These are phyloP conservation scores for Rhynchomys soricoides DNA, from an alignment of 2,113 vertebrate species.

Conservation along the genomic window DNA sequence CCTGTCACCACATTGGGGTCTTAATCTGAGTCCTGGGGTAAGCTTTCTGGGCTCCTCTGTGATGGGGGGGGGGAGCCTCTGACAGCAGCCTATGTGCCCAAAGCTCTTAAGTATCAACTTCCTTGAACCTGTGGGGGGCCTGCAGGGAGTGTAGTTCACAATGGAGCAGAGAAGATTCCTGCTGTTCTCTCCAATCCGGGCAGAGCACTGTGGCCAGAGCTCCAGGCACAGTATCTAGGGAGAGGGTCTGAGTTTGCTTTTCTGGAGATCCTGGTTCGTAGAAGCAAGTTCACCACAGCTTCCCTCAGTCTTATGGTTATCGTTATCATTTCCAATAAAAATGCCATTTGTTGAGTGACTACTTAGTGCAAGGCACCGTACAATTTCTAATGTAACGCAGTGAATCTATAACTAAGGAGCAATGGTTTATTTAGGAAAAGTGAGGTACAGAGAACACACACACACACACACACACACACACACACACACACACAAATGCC, in stretches of 20 bases:
- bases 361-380: background rate
- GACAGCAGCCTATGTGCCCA: too few relatives aligned
- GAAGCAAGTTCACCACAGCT: background rate
- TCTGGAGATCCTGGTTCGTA: background rate
- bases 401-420: background rate
- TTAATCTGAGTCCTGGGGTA: background rate
- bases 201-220: background rate
- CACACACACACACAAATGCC: background rate
- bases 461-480: background rate
- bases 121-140: background rate
- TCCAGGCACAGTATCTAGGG: background rate
- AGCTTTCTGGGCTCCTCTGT: background rate
- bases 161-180: background rate
- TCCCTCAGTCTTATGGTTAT: background rate
- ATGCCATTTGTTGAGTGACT: too few relatives aligned
- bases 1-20: background rate
- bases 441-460: background rate
- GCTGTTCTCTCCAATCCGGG: background rate
- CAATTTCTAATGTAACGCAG: background rate
- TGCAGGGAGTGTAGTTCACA: background rate
- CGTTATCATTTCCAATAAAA: background rate
- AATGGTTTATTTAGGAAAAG: slow-evolving; percentile 7
- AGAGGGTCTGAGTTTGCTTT: background rate
- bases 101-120: background rate
- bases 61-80: background rate